Evolutionary conservation across 2,113 vertebrate species (phyloP), one percentile per base, ranked within the genome.

Genomic region (Atrichornis clamosus): DNA sequence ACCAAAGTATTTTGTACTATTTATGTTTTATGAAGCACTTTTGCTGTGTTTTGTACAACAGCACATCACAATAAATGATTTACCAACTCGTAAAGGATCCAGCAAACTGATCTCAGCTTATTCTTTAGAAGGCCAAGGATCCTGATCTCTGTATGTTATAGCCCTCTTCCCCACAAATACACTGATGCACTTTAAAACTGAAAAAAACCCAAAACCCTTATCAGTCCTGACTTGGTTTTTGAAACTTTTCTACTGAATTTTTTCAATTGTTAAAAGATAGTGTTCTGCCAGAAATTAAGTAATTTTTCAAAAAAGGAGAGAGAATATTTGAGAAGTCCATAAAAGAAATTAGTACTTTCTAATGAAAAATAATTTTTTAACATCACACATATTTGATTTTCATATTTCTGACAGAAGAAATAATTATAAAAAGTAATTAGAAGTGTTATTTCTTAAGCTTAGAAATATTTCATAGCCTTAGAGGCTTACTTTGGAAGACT

Each of bases 1-100:
- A 93, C 41, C 74, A 77, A 97, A 93, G 81, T 96, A 95, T 97
- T 98, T 97, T 91, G 92, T 73, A 73, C 46, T 97, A 97, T 98
- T 97, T 97, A 98, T 98, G 97, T 98, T 98, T 98, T 96, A 98
- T 98, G 98, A 97, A 97, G 97, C 64, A 16, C 93, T 97, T 59
- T 83, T 97, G 91, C 95, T 95, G 90, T 84, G 89, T 96, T 98
- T 97, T 97, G 97, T 97, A 96, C 97, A 98, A 97, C 85, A 96
- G 62, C 96, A 81, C 60, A 89, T 97, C 91, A 90, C 93, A 95
- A 96, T 98, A 97, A 98, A 98, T 97, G 97, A 98, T 98, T 98
- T 95, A 98, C 91, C 67, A 77, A 47, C 76, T 93, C 46, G 32
- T 76, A 93, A 95, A 95, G 72, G 65, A 96, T 94, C 33, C 94